A percentile compares a stretch with the other conserved stretches of the same genome.
Evolutionary conservation across 64 coral and sea anemone genomes (phyloP).

Genomic region (Cladopsammia gracilis): DNA sequence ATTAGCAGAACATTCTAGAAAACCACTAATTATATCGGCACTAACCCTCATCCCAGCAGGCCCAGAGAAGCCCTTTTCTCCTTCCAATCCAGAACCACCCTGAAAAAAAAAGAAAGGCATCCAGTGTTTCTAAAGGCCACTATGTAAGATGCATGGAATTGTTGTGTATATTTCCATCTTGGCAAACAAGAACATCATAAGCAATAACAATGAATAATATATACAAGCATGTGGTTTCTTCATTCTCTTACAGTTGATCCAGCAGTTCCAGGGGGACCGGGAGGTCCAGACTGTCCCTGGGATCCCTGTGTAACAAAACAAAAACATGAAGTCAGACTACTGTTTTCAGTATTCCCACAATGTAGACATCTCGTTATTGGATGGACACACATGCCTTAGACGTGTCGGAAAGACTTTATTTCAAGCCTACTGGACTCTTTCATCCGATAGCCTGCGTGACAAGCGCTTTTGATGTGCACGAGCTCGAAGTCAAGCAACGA

Average conservation of each 20-base stretch:
- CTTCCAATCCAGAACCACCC: constrained; percentile 11
- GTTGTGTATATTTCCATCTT: background rate
- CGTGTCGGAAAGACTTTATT: no score
- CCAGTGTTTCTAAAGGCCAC: background rate
- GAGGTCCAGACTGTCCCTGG: constrained; percentile 29
- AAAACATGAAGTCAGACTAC: background rate
- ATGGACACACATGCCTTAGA: no score
- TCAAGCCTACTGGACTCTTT: no score
- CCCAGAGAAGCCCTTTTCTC: constrained; percentile 16
- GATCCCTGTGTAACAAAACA: constrained; percentile 25
- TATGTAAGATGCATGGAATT: background rate
- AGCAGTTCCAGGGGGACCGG: constrained; percentile 24
- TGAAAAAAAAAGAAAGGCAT: background rate
- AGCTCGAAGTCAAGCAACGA: no score
- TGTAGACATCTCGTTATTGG: no score
- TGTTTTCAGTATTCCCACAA: background rate
- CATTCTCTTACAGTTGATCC: background rate
- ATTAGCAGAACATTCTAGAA: no score
- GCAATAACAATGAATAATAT: no score
- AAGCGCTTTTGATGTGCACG: no score
- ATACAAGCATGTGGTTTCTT: background rate
- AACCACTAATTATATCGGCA: background rate
- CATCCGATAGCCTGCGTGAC: no score
- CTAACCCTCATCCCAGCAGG: constrained; percentile 31
- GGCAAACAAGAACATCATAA: no score